Base-by-base conservation (phyloP, 2,113 vertebrate genomes). In the Micromys minutus region DNA sequence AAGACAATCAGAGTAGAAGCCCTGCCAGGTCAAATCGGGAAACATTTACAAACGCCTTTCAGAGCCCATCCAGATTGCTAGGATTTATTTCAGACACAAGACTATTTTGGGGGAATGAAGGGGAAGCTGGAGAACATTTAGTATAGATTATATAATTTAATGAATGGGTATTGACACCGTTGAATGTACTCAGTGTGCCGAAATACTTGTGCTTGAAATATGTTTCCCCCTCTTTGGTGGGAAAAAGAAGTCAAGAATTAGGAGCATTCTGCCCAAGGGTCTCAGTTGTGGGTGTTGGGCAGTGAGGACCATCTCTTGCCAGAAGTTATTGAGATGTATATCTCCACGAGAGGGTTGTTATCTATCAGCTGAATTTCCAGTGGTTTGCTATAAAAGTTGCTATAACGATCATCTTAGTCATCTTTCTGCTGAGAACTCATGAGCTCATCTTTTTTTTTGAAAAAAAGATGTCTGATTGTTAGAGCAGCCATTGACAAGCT, bases 21-120 rank as follows among this genome's bases (percentile, higher is more conserved):
- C 50, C 86, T 87, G 80, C 90, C 93, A 76, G 90, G n/a, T 39
- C 39, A 31, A 75, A 83, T 89, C 26, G 63, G 87, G 89, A 91
- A 81, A 83, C 91, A 91, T 36, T 94, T 90, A 72, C 81, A 91
- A 86, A 69, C 47, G 89, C 74, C 52, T 94, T 86, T 96, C 76
- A 50, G 75, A 67, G 67, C 36, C 77, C 13, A 95, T 83, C 50
- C 83, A 90, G 87, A 57, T 6, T 93, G 85, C 92, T 36, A 88
- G 55, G 74, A 81, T 95, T 72, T 72, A 89, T 81, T 96, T 94
- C 31, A 93, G 87, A 92, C 80, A 47, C 36, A 52, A 50, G 75
- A 71, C 47, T 39, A 65, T 79, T 55, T 71, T 63, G 74, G 12
- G 65, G 92, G 7, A 8, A 52, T 7, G 50, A 11, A 52, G 76